phyloP scores from a whole-genome alignment of 2,888 invertebrate species.

The Drosophila mettleri region DNA sequence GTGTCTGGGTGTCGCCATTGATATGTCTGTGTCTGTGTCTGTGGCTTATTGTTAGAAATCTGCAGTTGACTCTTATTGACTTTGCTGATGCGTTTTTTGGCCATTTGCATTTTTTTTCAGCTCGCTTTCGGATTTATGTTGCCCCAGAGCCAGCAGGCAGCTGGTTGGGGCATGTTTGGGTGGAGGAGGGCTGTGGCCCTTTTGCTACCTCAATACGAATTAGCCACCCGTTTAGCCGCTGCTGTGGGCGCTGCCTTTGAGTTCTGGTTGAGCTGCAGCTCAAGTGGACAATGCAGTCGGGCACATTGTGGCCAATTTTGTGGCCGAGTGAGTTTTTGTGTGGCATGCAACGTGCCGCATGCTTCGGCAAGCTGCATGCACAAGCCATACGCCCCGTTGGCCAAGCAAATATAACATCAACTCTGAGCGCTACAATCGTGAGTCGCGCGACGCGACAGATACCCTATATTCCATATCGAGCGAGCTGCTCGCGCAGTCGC shows the following conservation, averaged over 20 bases:
- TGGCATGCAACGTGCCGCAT: slow-evolving; percentile 38
- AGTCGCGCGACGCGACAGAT: background rate
- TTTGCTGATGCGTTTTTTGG: slow-evolving; percentile 20
- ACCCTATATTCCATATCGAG: background rate
- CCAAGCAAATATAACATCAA: slow-evolving; percentile 11
- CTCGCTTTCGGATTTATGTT: background rate
- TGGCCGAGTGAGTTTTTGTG: slow-evolving; percentile 60
- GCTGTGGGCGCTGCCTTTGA: slow-evolving; percentile 21
- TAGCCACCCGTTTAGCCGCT: slow-evolving; percentile 31
- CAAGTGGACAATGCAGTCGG: slow-evolving; percentile 38
- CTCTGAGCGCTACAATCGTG: no score
- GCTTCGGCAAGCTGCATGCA: slow-evolving; percentile 50
- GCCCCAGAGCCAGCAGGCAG: background rate
- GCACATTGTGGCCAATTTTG: slow-evolving; percentile 63
- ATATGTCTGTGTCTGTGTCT: slow-evolving; percentile 7
- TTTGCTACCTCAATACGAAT: slow-evolving; percentile 28
- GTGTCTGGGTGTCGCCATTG: no score
- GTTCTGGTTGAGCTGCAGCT: slow-evolving; percentile 17
- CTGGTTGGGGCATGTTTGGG: background rate
- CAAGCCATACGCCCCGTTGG: slow-evolving; percentile 56
- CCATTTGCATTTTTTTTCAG: background rate
- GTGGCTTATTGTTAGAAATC: slow-evolving; percentile 34
- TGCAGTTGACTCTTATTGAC: slow-evolving; percentile 32
- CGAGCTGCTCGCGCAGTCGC: no score
- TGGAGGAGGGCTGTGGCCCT: background rate